A percentile compares a stretch with the other conserved stretches of the same genome.
phyloP scores from a whole-genome alignment of 1,140 invertebrate genomes.

The Orchesella cincta region DNA sequence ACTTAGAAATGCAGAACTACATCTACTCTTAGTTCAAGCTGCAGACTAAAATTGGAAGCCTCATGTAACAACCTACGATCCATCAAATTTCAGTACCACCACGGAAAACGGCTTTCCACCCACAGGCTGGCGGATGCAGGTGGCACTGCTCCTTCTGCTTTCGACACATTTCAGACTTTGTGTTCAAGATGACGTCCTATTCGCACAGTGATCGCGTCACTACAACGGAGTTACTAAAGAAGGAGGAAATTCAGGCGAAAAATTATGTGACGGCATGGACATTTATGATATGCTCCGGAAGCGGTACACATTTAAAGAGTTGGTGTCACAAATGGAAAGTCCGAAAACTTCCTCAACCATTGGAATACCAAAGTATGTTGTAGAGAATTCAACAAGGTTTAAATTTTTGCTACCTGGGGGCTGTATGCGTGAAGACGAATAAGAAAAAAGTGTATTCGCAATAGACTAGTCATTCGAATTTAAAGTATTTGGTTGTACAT shows the following conservation, averaged over 20 bases:
- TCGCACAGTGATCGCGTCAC: constrained; percentile 35
- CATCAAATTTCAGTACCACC: constrained; percentile 22
- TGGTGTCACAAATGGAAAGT: constrained; percentile 25
- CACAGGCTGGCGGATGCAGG: constrained; percentile 25
- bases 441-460: no score
- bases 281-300: constrained; percentile 39
- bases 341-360: constrained; percentile 1
- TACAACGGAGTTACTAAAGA: neutral
- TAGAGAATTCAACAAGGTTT: constrained; percentile 23
- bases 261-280: constrained; percentile 32
- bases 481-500: no score
- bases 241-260: constrained; percentile 30
- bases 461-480: no score
- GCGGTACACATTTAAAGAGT: constrained; percentile 30
- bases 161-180: constrained; percentile 29
- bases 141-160: constrained; percentile 43
- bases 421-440: constrained; percentile 24
- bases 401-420: constrained; percentile 35
- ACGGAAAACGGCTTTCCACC: neutral
- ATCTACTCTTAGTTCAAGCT: constrained; percentile 39
- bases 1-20: constrained; percentile 39
- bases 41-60: constrained; percentile 38
- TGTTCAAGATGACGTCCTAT: constrained; percentile 40
- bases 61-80: constrained; percentile 33
- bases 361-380: constrained; percentile 14